A percentile compares a stretch with the other conserved stretches of the same genome.
phyloP scores from a whole-genome alignment of 2,113 vertebrate genomes.

The Colaptes auratus region DNA sequence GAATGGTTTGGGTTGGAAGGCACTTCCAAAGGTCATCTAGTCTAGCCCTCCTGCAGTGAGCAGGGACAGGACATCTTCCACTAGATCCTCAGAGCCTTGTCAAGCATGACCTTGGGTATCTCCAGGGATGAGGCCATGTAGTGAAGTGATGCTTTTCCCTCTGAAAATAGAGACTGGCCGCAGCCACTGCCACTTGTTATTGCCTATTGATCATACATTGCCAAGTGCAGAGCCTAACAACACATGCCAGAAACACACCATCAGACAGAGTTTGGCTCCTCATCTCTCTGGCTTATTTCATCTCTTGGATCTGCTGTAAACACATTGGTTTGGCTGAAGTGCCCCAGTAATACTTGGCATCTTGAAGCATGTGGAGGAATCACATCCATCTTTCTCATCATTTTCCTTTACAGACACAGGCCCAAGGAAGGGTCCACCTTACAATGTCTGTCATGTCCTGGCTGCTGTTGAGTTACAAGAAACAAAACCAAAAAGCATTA shows the following conservation, averaged over 20 bases:
- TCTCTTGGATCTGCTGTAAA: background rate
- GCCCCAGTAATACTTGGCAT: background rate
- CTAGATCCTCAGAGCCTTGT: too few relatives aligned
- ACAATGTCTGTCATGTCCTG: background rate
- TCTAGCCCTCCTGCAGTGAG: too few relatives aligned
- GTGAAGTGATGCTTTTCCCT: background rate
- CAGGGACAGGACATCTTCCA: too few relatives aligned
- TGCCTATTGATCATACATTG: background rate
- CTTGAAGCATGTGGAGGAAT: background rate
- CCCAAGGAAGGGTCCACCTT: background rate
- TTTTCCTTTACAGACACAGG: background rate
- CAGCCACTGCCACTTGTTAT: background rate
- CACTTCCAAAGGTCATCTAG: too few relatives aligned
- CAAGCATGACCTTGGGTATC: too few relatives aligned
- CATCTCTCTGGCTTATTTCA: background rate
- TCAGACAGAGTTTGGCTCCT: background rate
- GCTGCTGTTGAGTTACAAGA: background rate
- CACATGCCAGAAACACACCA: accelerated
- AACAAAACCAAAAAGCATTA: background rate
- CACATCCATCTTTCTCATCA: accelerated
- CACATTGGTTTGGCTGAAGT: background rate
- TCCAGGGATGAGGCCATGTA: too few relatives aligned
- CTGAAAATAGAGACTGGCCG: background rate
- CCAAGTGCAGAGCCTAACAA: background rate
- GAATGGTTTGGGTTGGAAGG: too few relatives aligned